These are phyloP conservation scores for Eristalis intricaria DNA, from an alignment of 2,888 invertebrate genomes.

Conservation along the genomic window DNA sequence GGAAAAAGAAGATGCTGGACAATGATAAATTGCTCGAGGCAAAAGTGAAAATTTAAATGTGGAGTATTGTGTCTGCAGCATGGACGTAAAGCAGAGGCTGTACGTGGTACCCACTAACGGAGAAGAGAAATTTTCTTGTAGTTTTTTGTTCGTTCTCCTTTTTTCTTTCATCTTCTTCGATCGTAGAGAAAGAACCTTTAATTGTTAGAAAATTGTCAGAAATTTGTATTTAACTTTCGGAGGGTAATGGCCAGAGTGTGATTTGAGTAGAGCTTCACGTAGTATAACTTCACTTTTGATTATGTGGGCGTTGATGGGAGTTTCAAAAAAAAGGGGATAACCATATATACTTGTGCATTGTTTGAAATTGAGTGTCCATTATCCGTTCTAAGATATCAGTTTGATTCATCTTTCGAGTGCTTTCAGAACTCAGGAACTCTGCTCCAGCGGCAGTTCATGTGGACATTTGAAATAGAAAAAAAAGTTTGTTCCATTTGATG, in stretches of 20 bases:
- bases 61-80: slow-evolving; percentile 57
- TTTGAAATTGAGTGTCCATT: not conserved
- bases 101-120: slow-evolving; percentile 55
- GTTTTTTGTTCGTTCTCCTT: slow-evolving; percentile 31
- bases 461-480: too few species aligned
- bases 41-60: slow-evolving; percentile 72
- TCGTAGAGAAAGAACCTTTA: slow-evolving; percentile 47
- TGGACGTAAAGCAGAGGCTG: slow-evolving; percentile 24
- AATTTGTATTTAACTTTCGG: slow-evolving; percentile 26
- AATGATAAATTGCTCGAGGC: slow-evolving; percentile 67
- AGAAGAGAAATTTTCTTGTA: slow-evolving; percentile 67
- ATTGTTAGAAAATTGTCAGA: slow-evolving; percentile 63
- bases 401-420: too few species aligned
- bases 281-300: not conserved
- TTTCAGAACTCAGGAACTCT: too few species aligned
- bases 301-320: not conserved
- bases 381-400: too few species aligned
- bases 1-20: slow-evolving; percentile 65
- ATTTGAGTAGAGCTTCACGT: not conserved
- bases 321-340: not conserved
- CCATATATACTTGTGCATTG: not conserved
- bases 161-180: slow-evolving; percentile 41
- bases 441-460: too few species aligned
- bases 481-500: too few species aligned
- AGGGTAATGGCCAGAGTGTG: slow-evolving; percentile 19